Evolutionary conservation across 1,140 invertebrate species (phyloP), one percentile per base, ranked within the genome.

Genomic region (Anoplophora glabripennis): DNA sequence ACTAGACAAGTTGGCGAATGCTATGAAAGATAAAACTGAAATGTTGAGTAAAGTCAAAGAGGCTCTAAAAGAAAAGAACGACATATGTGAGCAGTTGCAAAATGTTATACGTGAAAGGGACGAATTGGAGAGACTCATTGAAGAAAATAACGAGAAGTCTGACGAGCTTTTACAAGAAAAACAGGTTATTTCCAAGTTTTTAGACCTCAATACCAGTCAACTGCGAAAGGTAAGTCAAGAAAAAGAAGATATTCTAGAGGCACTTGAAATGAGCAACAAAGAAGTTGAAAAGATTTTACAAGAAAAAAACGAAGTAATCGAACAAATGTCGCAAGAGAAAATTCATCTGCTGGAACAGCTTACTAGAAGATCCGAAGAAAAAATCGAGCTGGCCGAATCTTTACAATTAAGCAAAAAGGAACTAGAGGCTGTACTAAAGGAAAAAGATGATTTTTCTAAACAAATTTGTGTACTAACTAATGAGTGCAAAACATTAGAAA

Each of bases 241-340:
- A 47, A 59, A 59, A 48, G 57, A 64, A 8, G 53, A 60, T 12
- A 55, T 62, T 38, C 15, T 65, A 14, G 60, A 65, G 40, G 63
- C 63, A 5, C 15, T 61, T n/a, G 59, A 61, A 53, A 53, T 55
- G 51, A 63, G 60, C 37, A 59, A 65, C 28, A 61, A 52, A 37
- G 61, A 65, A 53, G 60, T 61, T 12, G n/a, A 60, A 21, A 46
- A 45, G 11, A 12, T 57, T 45, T 33, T 51, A 35, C 17, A 42
- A 41, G 57, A 53, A 15, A 62, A 57, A 53, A 48, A 53, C 10
- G 45, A 59, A 17, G 21, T 28, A 3, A 28, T 28, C 21, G 21
- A 28, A 28, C 21, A 28, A 28, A 28, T 28, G 21, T 28, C 45
- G 9, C n/a, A 42, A 15, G 47, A 57, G 12, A 59, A 59, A 36